Percentiles rank a stretch among this genome's conserved stretches.
Evolutionary conservation across 2,888 invertebrate genomes (phyloP).

Genomic region (Diaprepes abbreviatus): DNA sequence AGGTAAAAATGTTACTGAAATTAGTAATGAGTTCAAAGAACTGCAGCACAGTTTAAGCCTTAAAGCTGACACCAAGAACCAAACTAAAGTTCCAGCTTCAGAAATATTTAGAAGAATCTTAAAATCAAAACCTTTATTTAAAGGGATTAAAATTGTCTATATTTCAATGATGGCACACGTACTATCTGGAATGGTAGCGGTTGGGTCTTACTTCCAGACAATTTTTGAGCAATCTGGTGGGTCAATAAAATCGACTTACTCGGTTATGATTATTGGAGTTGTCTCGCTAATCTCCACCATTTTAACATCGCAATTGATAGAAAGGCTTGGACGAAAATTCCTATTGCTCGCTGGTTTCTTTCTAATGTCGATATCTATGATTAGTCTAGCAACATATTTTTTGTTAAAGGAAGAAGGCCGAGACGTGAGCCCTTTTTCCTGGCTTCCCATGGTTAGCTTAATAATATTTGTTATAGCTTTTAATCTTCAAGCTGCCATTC

Average conservation of each 20-base stretch:
- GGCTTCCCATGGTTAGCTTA: slow-evolving; percentile 19
- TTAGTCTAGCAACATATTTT: slow-evolving; percentile 52
- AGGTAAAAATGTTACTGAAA: background rate
- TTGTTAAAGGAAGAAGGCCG: slow-evolving; percentile 58
- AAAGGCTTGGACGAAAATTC: slow-evolving; percentile 79
- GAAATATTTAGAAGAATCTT: background rate
- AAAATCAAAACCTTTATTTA: background rate
- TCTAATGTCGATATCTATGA: slow-evolving; percentile 73
- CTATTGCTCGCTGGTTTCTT: slow-evolving; percentile 78
- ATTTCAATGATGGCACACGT: slow-evolving; percentile 61
- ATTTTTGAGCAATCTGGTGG: too few relatives aligned
- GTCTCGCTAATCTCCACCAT: slow-evolving; percentile 81
- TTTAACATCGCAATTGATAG: slow-evolving; percentile 80
- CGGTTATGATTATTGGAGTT: slow-evolving; percentile 81
- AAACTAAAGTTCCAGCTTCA: background rate
- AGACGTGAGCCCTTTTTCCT: background rate
- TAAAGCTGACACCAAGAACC: too few relatives aligned
- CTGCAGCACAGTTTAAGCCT: background rate
- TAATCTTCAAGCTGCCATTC: slow-evolving; percentile 75
- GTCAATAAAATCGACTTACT: slow-evolving; percentile 72
- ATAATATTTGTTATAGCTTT: slow-evolving; percentile 2
- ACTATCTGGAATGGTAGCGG: slow-evolving; percentile 78
- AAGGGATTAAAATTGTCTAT: slow-evolving; percentile 21
- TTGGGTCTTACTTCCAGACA: slow-evolving; percentile 80
- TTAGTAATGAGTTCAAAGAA: slow-evolving; percentile 36